Evolutionary conservation across 1,140 invertebrate genomes (phyloP).

Genomic region (Lasioglossum baleicum): DNA sequence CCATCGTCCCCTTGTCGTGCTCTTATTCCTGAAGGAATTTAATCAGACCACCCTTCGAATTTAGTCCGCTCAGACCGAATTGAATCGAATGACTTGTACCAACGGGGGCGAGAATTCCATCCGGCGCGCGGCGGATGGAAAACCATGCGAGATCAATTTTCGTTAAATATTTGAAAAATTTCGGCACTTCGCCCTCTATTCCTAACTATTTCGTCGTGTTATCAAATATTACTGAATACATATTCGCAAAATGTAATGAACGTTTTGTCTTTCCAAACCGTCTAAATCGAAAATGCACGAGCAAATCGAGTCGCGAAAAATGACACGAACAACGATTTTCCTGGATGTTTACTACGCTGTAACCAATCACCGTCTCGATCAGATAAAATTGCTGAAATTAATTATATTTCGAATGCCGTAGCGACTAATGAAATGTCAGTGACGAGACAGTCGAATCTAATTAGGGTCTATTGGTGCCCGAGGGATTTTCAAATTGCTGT

Average conservation of each 20-base stretch:
- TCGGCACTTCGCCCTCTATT: no score
- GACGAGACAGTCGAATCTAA: background rate
- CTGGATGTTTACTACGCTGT: background rate
- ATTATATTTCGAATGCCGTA: background rate
- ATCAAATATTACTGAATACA: no score
- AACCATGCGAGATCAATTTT: slow-evolving; percentile 5
- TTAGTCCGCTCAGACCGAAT: slow-evolving; percentile 45
- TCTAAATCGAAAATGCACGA: no score
- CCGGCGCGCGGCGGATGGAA: slow-evolving; percentile 23
- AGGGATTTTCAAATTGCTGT: slow-evolving; percentile 1
- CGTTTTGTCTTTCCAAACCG: no score
- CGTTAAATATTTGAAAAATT: slow-evolving; percentile 38
- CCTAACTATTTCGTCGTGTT: no score
- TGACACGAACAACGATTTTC: no score
- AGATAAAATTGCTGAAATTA: background rate
- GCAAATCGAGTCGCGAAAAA: no score
- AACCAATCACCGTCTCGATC: background rate
- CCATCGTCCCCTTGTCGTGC: slow-evolving; percentile 8
- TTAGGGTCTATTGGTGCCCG: background rate
- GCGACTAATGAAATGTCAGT: background rate
- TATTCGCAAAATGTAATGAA: no score
- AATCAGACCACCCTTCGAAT: slow-evolving; percentile 63
- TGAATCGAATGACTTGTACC: slow-evolving; percentile 53
- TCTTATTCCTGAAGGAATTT: slow-evolving; percentile 57
- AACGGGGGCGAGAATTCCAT: slow-evolving; percentile 34